A percentile compares a stretch with the other conserved stretches of the same genome.
Conservation (phyloP, 2,888 invertebrate genomes). For the Melieria picta region DNA sequence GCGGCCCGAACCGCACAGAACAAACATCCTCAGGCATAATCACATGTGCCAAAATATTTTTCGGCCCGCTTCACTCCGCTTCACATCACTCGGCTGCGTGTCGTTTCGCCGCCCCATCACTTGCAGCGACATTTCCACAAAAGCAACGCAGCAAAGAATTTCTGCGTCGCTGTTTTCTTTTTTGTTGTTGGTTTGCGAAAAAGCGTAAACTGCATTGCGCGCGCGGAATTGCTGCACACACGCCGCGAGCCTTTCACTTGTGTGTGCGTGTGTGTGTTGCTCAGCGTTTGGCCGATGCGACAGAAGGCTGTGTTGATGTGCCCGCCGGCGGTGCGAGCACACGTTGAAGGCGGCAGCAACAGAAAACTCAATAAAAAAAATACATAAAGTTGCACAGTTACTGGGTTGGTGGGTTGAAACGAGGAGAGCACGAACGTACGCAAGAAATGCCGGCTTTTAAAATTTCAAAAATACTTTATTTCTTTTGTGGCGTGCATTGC, state of each 20-base stretch:
- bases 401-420: too few relatives aligned
- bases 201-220: background rate
- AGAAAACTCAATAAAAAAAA: too few relatives aligned
- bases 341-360: background rate
- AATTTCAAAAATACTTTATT: conserved; percentile 6
- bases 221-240: background rate
- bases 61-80: conserved; percentile 4
- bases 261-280: background rate
- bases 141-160: too few relatives aligned
- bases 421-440: too few relatives aligned
- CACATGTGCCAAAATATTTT: conserved; percentile 29
- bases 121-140: too few relatives aligned
- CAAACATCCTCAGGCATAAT: conserved; percentile 28
- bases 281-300: background rate
- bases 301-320: conserved; percentile 6
- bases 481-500: background rate
- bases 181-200: background rate
- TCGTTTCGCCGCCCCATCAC: too few relatives aligned
- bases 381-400: too few relatives aligned
- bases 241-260: background rate
- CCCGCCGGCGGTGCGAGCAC: background rate
- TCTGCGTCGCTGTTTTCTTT: too few relatives aligned
- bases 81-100: background rate
- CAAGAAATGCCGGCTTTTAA: background rate
- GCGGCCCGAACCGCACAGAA: conserved; percentile 5